Evolutionary conservation across 2,113 vertebrate species (phyloP), one percentile per base, ranked within the genome.

Genomic region (Lota lota): DNA sequence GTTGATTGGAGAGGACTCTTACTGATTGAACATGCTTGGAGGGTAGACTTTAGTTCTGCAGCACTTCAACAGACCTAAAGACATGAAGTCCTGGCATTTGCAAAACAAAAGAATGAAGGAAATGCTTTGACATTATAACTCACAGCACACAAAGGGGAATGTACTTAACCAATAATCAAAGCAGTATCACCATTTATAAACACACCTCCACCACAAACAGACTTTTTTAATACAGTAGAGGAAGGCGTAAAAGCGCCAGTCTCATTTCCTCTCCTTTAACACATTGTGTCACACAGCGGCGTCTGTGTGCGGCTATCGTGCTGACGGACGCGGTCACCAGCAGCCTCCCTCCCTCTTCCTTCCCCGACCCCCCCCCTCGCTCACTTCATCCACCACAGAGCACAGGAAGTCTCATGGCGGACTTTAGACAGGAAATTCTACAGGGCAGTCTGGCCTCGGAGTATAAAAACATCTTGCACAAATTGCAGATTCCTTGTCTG

Each of bases 391-490:
- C 77, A 89, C 72, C 74, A 68, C 77, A 72, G 40, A 80, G 73
- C 3, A 82, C 84, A 88, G 89, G 89, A 90, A 90, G 89, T 87
- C 83, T 87, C 80, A 77, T 75, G 79, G 78, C 86, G 54, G 80
- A 81, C 79, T 76, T 77, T 70, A 79, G 80, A 89, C 88, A 90
- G 89, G 89, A 90, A 88, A 87, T 84, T 87, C 88, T 82, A 76
- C 87, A 84, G 79, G 83, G 77, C 83, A 75, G 75, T 82, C 81
- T 81, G 85, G 83, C 80, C 69, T 17, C 0, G 63, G 75, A 84
- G 79, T 82, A 74, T 15, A 81, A 85, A 88, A 82, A 63, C 54
- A 75, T 69, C 20, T 61, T 67, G 53, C 24, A 36, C 10, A 67
- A 67, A 36, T 28, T 6, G 21, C 57, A 22, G 18, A n/a, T 69